These are phyloP conservation scores for Acronicta alni DNA, from an alignment of 2,888 invertebrate species.

Conservation along the genomic window DNA sequence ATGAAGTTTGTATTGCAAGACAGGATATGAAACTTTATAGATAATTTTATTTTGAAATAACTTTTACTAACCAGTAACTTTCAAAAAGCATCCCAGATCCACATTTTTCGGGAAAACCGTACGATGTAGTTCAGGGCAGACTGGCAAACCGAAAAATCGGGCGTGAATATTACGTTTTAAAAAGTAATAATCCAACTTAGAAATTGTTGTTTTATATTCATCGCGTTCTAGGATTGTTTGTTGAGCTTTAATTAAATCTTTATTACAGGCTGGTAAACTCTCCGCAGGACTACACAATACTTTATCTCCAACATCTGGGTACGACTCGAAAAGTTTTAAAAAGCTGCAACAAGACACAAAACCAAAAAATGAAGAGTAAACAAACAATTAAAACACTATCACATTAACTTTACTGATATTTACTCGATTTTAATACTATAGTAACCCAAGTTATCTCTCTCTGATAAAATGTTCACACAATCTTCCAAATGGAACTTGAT, in stretches of 20 bases:
- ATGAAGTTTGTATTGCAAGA: too few relatives aligned
- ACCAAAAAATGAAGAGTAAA: neutral
- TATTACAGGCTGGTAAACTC: slow-evolving; percentile 91
- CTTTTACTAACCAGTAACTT: slow-evolving; percentile 90
- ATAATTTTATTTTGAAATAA: neutral
- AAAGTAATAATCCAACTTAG: slow-evolving; percentile 71
- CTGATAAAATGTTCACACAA: slow-evolving; percentile 90
- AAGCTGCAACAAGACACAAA: slow-evolving; percentile 87
- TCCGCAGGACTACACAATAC: slow-evolving; percentile 91
- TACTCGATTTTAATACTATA: slow-evolving; percentile 93
- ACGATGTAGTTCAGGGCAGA: slow-evolving; percentile 91
- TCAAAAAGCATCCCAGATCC: slow-evolving; percentile 92
- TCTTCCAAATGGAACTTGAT: slow-evolving; percentile 90
- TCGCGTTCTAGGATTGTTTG: slow-evolving; percentile 84
- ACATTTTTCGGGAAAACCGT: slow-evolving; percentile 91
- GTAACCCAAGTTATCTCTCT: slow-evolving; percentile 89
- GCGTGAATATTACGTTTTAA: slow-evolving; percentile 92
- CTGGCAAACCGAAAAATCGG: slow-evolving; percentile 91
- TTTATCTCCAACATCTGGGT: slow-evolving; percentile 91
- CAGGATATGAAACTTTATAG: too few relatives aligned
- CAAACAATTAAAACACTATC: neutral
- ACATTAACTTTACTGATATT: slow-evolving; percentile 60
- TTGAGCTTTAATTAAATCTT: slow-evolving; percentile 90
- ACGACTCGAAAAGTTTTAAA: slow-evolving; percentile 91
- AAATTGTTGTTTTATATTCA: slow-evolving; percentile 70